Percentiles rank a stretch among this genome's conserved stretches.
Conservation (phyloP, 2,888 invertebrate genomes). For the Noctua comes region DNA sequence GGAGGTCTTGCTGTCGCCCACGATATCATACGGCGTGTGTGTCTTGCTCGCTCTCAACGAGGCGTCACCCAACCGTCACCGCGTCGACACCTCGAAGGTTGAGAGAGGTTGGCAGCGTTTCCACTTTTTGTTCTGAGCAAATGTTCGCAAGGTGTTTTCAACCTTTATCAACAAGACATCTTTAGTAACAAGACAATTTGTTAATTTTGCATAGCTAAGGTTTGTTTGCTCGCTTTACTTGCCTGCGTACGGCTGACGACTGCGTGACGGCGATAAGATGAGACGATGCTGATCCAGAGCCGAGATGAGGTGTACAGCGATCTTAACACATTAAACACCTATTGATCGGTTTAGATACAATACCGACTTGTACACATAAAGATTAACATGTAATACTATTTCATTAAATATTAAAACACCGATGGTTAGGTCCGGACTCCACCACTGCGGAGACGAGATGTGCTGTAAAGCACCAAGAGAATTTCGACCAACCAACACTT, state of each 20-base stretch:
- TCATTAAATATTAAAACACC: constrained; percentile 52
- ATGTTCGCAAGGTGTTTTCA: background rate
- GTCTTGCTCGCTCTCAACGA: background rate
- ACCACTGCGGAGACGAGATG: background rate
- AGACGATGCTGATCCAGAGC: constrained; percentile 26
- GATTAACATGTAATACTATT: constrained; percentile 57
- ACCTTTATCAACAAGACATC: background rate
- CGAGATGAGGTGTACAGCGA: constrained; percentile 37
- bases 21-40: background rate
- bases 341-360: constrained; percentile 52
- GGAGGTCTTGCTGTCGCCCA: background rate
- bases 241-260: background rate
- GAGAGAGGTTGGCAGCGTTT: background rate
- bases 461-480: background rate
- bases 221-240: background rate
- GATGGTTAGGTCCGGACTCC: constrained; percentile 10
- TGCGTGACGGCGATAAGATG: background rate
- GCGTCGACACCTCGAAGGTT: background rate
- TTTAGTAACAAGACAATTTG: too few relatives aligned
- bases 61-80: background rate
- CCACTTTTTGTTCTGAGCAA: background rate
- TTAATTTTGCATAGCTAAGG: background rate
- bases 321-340: constrained; percentile 52
- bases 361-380: constrained; percentile 45
- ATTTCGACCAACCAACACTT: background rate